Evolutionary conservation across 2,888 invertebrate genomes (phyloP).

Genomic region (Patella pellucida): DNA sequence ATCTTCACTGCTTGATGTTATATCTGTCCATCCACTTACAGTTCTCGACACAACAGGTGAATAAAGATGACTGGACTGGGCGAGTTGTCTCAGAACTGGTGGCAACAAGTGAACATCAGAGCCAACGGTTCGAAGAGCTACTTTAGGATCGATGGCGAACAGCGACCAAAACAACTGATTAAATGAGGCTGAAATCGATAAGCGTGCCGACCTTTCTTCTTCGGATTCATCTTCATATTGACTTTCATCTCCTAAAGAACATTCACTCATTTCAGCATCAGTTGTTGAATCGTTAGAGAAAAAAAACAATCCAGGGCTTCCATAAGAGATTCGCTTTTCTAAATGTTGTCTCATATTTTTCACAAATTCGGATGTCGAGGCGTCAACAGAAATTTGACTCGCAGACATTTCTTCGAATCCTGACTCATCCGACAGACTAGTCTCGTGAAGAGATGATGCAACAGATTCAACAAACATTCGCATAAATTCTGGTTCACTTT

Average conservation of each 20-base stretch:
- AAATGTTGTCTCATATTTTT: background rate
- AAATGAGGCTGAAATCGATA: no score
- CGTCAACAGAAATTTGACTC: background rate
- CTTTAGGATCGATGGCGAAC: background rate
- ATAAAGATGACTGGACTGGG: background rate
- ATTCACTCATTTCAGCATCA: no score
- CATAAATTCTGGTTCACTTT: background rate
- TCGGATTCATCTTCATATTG: no score
- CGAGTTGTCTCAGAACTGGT: background rate
- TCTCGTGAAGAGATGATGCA: background rate
- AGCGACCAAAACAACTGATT: background rate
- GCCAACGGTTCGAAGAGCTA: background rate
- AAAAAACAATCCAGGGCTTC: background rate
- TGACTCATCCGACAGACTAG: background rate
- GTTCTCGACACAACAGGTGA: no score
- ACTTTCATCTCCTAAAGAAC: no score
- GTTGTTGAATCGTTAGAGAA: background rate
- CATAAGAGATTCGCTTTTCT: background rate
- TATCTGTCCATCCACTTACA: no score
- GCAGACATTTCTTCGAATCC: background rate
- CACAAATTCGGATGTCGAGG: background rate
- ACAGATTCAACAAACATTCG: background rate
- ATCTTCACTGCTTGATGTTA: no score
- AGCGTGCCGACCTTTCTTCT: no score
- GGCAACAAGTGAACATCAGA: background rate